Base-by-base conservation (phyloP, 2,113 vertebrate genomes). In the Phylloscopus trochilus region DNA sequence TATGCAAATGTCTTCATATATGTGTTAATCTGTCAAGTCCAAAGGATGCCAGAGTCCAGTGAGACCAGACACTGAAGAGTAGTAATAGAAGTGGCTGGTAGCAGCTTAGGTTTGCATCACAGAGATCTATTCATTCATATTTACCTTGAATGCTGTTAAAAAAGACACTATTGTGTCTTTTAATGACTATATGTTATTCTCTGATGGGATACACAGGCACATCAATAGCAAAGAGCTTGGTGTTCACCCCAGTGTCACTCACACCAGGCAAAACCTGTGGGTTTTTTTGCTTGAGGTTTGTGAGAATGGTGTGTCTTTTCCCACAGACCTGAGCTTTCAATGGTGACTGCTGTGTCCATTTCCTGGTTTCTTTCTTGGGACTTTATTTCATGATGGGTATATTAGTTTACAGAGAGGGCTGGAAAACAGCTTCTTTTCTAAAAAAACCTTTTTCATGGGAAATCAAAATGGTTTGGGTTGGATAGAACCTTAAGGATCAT, bases 21-120 rank as follows among this genome's bases (percentile, higher is more conserved):
- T 84, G 93, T 95, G 96, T 96, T 96, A 95, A 96, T 96, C 93
- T 95, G 96, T 94, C 83, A 96, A 97, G 87, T 89, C 66, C 87
- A 95, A 89, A 91, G 66, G 79, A 94, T 84, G 87, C 82, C 94
- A 96, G 88, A 69, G 44, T 91, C 93, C 89, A 78, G 53, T 33
- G 35, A 87, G 90, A 83, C 58, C 49, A 89, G 91, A 78, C 49
- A 73, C 27, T 59, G 28, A 87, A 77, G 31, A 58, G 55, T 16
- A 37, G 22, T 28, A 69, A 74, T 5, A 70, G 59, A 92, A 83
- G 30, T 37, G 59, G 4, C 35, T 90, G 68, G 47, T 72, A 88
- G 59, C 21, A 84, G 44, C 6, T 74, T 56, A 49, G 53, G 6
- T 47, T 74, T 90, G 31, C 7, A 85, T 78, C 26, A 24, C 9